Evolutionary conservation across 2,888 invertebrate species (phyloP).

Genomic region (Tryphoninae sp.): DNA sequence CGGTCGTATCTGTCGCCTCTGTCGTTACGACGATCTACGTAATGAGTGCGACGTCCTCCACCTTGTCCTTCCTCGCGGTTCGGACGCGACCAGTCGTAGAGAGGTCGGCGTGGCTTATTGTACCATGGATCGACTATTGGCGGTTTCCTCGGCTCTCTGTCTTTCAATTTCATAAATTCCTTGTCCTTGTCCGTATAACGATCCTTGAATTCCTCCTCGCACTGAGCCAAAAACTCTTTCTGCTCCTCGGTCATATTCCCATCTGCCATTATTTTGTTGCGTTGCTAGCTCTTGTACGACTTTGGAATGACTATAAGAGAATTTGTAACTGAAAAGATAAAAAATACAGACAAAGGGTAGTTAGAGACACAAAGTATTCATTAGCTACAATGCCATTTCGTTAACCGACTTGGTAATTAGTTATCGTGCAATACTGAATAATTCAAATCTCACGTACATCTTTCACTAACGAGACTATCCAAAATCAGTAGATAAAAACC

Average conservation of each 20-base stretch:
- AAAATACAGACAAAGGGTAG: neutral
- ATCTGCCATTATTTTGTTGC: slow-evolving; percentile 58
- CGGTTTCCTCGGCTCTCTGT: slow-evolving; percentile 81
- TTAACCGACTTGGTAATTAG: neutral
- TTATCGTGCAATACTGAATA: neutral
- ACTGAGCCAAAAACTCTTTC: slow-evolving; percentile 84
- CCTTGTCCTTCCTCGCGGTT: slow-evolving; percentile 68
- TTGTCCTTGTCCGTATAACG: slow-evolving; percentile 86
- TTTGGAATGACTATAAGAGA: slow-evolving; percentile 84
- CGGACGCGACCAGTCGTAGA: slow-evolving; percentile 69
- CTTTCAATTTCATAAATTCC: slow-evolving; percentile 83
- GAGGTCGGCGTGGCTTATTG: slow-evolving; percentile 68
- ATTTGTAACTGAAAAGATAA: slow-evolving; percentile 83
- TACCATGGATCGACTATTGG: slow-evolving; percentile 85
- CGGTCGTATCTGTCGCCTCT: slow-evolving; percentile 64
- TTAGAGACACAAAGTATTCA: neutral
- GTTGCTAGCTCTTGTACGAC: slow-evolving; percentile 77
- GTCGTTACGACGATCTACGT: slow-evolving; percentile 65
- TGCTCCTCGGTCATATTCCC: slow-evolving; percentile 83
- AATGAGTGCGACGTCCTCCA: slow-evolving; percentile 66
- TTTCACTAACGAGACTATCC: slow-evolving; percentile 76
- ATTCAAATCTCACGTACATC: slow-evolving; percentile 72
- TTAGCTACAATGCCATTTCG: neutral
- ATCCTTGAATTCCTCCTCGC: slow-evolving; percentile 85
- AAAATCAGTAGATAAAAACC: slow-evolving; percentile 79